Conservation (phyloP, 1,140 invertebrate genomes). For the Pararge aegeria region DNA sequence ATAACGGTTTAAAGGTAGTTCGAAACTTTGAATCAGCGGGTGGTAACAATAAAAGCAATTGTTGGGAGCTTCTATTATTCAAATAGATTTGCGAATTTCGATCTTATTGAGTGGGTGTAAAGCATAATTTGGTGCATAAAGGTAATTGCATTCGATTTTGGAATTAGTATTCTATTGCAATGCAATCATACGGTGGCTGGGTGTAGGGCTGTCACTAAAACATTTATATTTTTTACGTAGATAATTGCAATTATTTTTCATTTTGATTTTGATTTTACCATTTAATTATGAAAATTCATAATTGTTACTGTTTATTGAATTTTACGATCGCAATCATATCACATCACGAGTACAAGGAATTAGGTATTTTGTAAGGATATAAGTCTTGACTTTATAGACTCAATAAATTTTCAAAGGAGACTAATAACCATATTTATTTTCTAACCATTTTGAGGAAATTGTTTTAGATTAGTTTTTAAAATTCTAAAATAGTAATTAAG, state of each 20-base stretch:
- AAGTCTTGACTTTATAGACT: no score
- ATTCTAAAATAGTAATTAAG: no score
- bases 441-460: no score
- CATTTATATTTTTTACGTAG: slow-evolving; percentile 15
- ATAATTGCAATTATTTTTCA: neutral
- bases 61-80: slow-evolving; percentile 54
- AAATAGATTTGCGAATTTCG: slow-evolving; percentile 28
- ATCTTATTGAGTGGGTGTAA: slow-evolving; percentile 29
- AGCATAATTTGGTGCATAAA: slow-evolving; percentile 20
- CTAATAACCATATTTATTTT: no score
- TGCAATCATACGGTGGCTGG: slow-evolving; percentile 50
- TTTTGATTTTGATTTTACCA: no score
- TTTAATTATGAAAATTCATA: no score
- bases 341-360: no score
- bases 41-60: slow-evolving; percentile 76
- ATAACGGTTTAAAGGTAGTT: slow-evolving; percentile 24
- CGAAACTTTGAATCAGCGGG: slow-evolving; percentile 69
- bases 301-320: no score
- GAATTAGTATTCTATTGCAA: slow-evolving; percentile 73
- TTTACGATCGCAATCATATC: no score
- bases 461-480: no score
- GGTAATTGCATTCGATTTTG: slow-evolving; percentile 52
- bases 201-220: slow-evolving; percentile 25
- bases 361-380: no score
- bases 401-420: no score